Conservation (phyloP, 2,113 vertebrate species). For the Connochaetes taurinus region DNA sequence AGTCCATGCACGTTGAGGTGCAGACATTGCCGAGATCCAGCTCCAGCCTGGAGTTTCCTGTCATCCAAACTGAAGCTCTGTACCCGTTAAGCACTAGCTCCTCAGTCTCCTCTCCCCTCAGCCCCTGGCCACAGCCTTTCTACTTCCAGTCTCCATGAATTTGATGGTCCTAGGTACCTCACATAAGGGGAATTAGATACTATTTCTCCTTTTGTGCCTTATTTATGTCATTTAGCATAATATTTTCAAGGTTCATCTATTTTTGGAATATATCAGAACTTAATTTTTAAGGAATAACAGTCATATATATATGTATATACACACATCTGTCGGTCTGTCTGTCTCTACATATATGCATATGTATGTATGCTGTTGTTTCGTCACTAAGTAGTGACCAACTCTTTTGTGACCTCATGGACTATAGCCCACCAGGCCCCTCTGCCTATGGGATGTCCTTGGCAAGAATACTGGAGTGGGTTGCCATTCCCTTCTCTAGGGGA, state of each 20-base stretch:
- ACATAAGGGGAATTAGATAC: neutral
- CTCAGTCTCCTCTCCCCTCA: neutral
- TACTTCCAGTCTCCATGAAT: neutral
- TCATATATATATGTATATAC: too few species aligned
- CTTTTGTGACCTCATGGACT: neutral
- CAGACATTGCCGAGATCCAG: neutral
- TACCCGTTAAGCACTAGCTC: neutral
- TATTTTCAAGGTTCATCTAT: neutral
- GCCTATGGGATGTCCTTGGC: neutral
- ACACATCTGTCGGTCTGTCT: accelerated
- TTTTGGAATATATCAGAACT: neutral
- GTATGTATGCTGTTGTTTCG: accelerated
- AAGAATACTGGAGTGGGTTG: neutral
- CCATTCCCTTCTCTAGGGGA: neutral
- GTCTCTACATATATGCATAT: neutral
- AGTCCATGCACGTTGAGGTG: neutral
- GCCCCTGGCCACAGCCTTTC: neutral
- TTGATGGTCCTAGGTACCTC: neutral
- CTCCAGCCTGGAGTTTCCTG: neutral
- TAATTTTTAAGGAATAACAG: neutral
- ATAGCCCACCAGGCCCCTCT: neutral
- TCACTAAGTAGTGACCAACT: neutral
- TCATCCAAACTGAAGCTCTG: neutral
- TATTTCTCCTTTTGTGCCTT: neutral
- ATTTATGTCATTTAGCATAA: neutral